A percentile compares a stretch with the other conserved stretches of the same genome.
Evolutionary conservation across 1,140 invertebrate species (phyloP).

Genomic region (Cryptotermes secundus): DNA sequence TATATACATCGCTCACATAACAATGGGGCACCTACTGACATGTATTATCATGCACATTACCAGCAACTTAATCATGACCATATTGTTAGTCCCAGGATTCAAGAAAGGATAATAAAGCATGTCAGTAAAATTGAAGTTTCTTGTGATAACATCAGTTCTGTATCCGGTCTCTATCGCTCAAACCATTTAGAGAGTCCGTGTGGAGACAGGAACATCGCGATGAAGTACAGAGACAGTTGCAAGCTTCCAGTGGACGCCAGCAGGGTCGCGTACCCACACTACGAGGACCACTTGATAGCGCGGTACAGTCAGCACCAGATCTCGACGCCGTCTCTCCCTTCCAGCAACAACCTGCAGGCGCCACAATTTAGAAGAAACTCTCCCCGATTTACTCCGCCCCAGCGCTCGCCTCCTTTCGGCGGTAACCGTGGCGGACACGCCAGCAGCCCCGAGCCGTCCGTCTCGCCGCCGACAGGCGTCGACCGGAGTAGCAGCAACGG

Average conservation of each 20-base stretch:
- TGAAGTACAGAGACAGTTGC: neutral
- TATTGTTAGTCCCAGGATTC: neutral
- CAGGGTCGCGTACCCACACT: neutral
- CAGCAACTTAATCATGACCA: neutral
- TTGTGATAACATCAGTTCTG: neutral
- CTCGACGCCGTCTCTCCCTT: neutral
- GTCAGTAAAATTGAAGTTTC: neutral
- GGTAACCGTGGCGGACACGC: neutral
- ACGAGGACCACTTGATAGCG: neutral
- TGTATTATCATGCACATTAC: neutral
- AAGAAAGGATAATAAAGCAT: neutral
- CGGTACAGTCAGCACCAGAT: conserved; percentile 9
- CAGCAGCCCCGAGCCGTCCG: neutral
- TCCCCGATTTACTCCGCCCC: neutral
- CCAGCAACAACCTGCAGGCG: neutral
- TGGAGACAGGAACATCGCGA: neutral
- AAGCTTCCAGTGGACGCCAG: no score
- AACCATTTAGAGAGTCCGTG: neutral
- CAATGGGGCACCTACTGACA: neutral
- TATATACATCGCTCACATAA: neutral
- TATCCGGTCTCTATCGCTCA: no score
- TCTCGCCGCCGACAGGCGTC: neutral
- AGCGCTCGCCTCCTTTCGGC: neutral
- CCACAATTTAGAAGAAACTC: neutral
- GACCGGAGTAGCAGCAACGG: neutral